Conservation (phyloP, 2,113 vertebrate genomes). For the Pangasianodon gigas region DNA sequence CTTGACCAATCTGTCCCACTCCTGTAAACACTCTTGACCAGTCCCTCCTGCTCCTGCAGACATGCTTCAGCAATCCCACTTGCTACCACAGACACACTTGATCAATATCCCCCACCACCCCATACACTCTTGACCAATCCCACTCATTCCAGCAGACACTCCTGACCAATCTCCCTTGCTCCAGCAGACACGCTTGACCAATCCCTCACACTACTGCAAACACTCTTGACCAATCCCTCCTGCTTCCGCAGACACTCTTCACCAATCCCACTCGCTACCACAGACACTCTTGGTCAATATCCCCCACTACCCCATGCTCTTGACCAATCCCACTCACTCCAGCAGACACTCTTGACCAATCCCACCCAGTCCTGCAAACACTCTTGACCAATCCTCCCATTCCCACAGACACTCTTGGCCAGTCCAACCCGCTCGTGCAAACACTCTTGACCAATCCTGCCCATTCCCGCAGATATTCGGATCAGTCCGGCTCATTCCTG, state of each 20-base stretch:
- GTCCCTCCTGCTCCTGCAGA: not conserved
- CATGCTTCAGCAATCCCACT: no score
- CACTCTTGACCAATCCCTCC: not conserved
- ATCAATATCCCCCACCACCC: no score
- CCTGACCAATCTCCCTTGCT: not conserved
- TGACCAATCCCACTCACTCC: not conserved
- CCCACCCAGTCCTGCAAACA: no score
- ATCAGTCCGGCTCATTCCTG: no score
- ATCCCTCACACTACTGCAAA: not conserved
- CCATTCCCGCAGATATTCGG: no score
- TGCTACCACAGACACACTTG: not conserved
- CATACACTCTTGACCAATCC: not conserved
- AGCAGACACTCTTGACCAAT: not conserved
- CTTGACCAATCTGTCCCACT: not conserved
- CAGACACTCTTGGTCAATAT: not conserved
- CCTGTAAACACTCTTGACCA: not conserved
- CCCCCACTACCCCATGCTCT: not conserved
- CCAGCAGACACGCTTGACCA: not conserved
- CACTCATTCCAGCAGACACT: no score
- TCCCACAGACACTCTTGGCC: no score
- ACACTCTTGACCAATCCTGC: not conserved
- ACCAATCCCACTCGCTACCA: not conserved
- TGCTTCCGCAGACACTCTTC: not conserved
- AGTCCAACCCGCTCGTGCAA: not conserved
- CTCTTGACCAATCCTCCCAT: not conserved